phyloP scores from a whole-genome alignment of 2,888 invertebrate genomes.

The Elmis aenea region DNA sequence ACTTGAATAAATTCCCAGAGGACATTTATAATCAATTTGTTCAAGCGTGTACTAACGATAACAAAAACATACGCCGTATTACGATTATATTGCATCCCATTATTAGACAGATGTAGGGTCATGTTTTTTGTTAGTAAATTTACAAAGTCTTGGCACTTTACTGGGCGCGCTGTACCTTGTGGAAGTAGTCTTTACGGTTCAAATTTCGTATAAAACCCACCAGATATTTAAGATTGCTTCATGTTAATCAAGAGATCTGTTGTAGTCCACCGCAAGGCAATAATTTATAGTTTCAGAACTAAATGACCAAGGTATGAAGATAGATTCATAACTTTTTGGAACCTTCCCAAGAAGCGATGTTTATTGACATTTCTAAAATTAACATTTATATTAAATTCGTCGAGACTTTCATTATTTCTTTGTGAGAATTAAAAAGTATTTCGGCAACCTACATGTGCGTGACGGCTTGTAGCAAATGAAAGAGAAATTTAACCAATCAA shows the following conservation, averaged over 20 bases:
- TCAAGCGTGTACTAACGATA: slow-evolving; percentile 15
- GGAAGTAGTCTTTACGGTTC: too few species aligned
- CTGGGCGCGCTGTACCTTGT: too few species aligned
- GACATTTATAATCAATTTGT: slow-evolving; percentile 24
- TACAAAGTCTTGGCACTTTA: too few species aligned
- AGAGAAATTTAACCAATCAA: slow-evolving; percentile 16
- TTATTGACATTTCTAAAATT: slow-evolving; percentile 18
- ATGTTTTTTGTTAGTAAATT: slow-evolving; percentile 1
- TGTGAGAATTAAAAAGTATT: too few species aligned
- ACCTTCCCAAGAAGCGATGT: slow-evolving; percentile 15
- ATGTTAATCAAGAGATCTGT: background rate
- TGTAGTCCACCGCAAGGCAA: slow-evolving; percentile 10
- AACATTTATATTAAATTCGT: too few species aligned
- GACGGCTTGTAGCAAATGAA: slow-evolving; percentile 12
- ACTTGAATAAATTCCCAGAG: slow-evolving; percentile 5
- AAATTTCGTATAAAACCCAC: too few species aligned
- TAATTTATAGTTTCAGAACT: slow-evolving; percentile 14
- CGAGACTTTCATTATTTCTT: too few species aligned
- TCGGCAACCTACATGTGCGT: too few species aligned
- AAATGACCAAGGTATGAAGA: slow-evolving; percentile 20
- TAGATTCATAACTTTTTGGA: slow-evolving; percentile 21
- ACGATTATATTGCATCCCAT: background rate
- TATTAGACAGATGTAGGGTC: slow-evolving; percentile 1
- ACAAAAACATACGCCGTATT: slow-evolving; percentile 9
- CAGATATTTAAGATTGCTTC: too few species aligned